Evolutionary conservation across 2,797 vertebrate genomes (phyloP), one percentile per base, ranked within the genome.

Genomic region (Ceyx erithaca): DNA sequence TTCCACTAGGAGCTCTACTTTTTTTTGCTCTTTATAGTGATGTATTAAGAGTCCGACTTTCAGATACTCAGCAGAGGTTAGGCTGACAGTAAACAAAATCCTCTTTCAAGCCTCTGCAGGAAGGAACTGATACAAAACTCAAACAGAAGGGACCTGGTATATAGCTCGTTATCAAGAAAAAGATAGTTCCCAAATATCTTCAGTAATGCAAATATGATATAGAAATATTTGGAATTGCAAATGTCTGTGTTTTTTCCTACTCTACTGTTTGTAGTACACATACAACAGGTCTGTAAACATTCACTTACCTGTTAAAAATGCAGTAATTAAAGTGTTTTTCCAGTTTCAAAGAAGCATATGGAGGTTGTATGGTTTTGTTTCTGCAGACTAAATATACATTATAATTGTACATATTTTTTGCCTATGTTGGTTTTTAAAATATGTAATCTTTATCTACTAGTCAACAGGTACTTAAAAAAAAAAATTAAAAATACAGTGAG

Each of bases 11-110:
- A 92, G 30, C 40, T 73, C n/a, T 49, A 35, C 62, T 55, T 64
- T 83, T 86, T 86, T 93, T 90, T 78, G 15, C 72, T 92, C 40
- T 58, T 89, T 77, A 88, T 83, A 61, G 79, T 93, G 88, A 95
- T 85, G 49, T 83, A 90, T 66, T 59, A 66, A 83, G 48, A 58
- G 69, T 57, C 88, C 12, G 21, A 92, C 86, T 96, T 95, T 96
- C 78, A 96, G 70, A 80, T 83, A 59, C 71, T 87, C 69, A 55
- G 1, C 73, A 93, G 87, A 95, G 82, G 85, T 91, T 93, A 63
- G 26, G 31, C 40, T 82, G 81, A 54, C 62, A 88, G 85, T 80
- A 82, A 94, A 90, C 51, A 88, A 92, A 87, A 77, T 68, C 40
- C 28, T 81, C 80, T 79, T 59, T 25, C 15, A 82, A 67, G 75